phyloP scores from a whole-genome alignment of 1,140 invertebrate species.

The Andricus grossulariae region DNA sequence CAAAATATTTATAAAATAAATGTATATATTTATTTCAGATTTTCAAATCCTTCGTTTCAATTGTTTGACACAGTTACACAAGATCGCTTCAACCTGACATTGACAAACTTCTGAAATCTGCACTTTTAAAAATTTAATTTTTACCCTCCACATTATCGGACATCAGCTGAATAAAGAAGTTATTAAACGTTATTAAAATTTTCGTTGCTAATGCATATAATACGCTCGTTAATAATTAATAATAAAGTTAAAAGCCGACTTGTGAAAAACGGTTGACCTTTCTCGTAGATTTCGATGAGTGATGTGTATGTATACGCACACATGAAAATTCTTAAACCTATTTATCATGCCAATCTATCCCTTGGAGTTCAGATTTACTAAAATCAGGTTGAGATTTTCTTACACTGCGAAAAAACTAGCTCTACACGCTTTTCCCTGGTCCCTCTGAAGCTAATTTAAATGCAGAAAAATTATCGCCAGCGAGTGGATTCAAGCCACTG shows the following conservation, averaged over 20 bases:
- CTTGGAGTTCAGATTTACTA: constrained; percentile 31
- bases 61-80: constrained; percentile 50
- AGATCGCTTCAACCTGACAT: constrained; percentile 1
- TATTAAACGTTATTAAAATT: constrained; percentile 27
- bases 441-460: constrained; percentile 42
- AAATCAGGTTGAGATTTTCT: neutral
- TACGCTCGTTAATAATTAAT: constrained; percentile 4
- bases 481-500: too few species aligned
- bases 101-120: constrained; percentile 31
- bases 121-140: constrained; percentile 18
- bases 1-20: constrained; percentile 62
- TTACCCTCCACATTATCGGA: neutral
- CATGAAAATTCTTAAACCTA: constrained; percentile 8
- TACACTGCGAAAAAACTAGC: too few species aligned
- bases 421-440: constrained; percentile 35
- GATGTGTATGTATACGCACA: neutral
- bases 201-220: constrained; percentile 27
- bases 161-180: constrained; percentile 25
- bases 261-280: constrained; percentile 21
- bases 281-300: constrained; percentile 22
- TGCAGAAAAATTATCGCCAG: neutral
- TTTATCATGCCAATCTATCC: too few species aligned
- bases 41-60: constrained; percentile 61
- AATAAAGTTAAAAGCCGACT: constrained; percentile 14
- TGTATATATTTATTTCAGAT: constrained; percentile 59